Evolutionary conservation across 2,888 invertebrate species (phyloP), one percentile per base, ranked within the genome.

Genomic region (Ischnus inquisitorius): DNA sequence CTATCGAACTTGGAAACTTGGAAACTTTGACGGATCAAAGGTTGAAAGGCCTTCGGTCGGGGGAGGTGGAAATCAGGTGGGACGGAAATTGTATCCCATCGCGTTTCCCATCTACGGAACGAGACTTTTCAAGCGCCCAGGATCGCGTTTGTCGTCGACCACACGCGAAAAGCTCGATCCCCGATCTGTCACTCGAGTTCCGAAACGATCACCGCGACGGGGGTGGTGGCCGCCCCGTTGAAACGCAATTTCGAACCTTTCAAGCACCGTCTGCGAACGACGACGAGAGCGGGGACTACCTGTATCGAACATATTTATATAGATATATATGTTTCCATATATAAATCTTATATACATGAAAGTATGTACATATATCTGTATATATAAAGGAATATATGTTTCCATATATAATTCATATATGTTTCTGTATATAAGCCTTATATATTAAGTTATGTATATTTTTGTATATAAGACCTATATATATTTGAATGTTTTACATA

Each of bases 171-270:
- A 22, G 25, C 57, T n/a, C 57, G 57, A 57, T 28, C 10, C 25
- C 28, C 57, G 57, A 57, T 57, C 57, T 28, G 57, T 57, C 57
- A 57, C 57, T 57, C 28, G 57, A 57, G 57, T 57, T 22, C 57
- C 14, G 57, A 28, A 57, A 57, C 57, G 57, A 57, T 57, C 57
- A 22, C 57, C 12, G n/a, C 6, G 57, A 39, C 43, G 68, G 41
- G 51, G 19, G 41, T 16, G 51, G 62, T 3, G 25, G 22, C 60
- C 82, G 75, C 82, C 89, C 86, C 54, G 86, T 89, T 87, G 85
- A 87, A 90, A 89, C 86, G 90, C 87, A 91, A 91, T 90, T 90
- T 90, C 87, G 85, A 83, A 78, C 88, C 88, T 87, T 88, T 87
- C 87, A 87, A 81, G 69, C 76, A 76, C 79, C 79, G 76, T 75